These are phyloP conservation scores for Mesoligia furuncula DNA, from an alignment of 2,888 invertebrate genomes.

Conservation along the genomic window DNA sequence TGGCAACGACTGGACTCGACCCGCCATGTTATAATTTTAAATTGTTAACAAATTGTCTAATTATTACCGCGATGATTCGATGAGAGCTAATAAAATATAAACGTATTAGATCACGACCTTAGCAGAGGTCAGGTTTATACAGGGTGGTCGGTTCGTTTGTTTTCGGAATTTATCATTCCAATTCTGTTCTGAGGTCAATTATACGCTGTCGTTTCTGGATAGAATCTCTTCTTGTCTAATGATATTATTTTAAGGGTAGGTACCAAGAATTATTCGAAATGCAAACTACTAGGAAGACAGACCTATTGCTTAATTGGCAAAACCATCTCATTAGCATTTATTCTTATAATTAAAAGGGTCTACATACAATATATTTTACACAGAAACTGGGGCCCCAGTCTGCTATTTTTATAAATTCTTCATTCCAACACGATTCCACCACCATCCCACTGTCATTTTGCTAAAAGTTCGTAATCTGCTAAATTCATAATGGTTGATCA, in stretches of 20 bases:
- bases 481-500: no score
- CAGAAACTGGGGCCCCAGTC: no score
- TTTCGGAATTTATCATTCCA: neutral
- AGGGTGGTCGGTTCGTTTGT: constrained; percentile 49
- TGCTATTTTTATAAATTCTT: no score
- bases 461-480: no score
- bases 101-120: constrained; percentile 67
- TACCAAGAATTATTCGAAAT: neutral
- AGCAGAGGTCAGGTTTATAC: constrained; percentile 51
- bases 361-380: neutral
- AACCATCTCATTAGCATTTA: neutral
- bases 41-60: constrained; percentile 73
- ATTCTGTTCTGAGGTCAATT: constrained; percentile 1
- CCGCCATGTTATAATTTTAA: constrained; percentile 52
- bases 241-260: neutral
- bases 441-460: no score
- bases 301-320: neutral
- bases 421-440: no score
- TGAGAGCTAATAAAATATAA: constrained; percentile 73
- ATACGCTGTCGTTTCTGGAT: neutral
- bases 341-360: no score
- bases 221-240: neutral
- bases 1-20: constrained; percentile 40
- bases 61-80: constrained; percentile 77
- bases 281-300: neutral